Evolutionary conservation across 2,797 vertebrate genomes (phyloP).

Genomic region (Apodemus agrarius): DNA sequence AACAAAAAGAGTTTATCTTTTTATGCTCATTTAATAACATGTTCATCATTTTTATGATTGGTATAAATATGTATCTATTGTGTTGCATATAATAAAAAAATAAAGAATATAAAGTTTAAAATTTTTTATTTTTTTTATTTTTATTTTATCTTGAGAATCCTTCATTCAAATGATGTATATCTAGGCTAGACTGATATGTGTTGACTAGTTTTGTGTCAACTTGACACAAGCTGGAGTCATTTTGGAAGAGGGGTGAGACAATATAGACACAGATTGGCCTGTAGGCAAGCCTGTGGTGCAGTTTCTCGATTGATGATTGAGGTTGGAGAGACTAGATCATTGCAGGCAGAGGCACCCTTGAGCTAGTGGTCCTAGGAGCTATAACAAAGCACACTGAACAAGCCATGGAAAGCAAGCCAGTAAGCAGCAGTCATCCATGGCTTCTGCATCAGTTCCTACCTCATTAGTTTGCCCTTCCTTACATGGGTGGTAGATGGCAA

Average conservation of each 20-base stretch:
- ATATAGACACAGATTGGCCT: background rate
- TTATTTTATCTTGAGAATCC: background rate
- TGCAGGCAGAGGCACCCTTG: background rate
- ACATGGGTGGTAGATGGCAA: background rate
- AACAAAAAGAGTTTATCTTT: too few relatives aligned
- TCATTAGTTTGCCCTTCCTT: background rate
- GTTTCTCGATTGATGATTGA: background rate
- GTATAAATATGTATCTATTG: too few relatives aligned
- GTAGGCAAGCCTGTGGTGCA: too few relatives aligned
- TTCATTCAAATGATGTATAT: background rate
- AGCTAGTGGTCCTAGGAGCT: background rate
- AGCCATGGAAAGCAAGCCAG: background rate
- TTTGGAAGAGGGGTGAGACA: background rate
- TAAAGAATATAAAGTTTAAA: background rate
- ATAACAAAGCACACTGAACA: background rate
- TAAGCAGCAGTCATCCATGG: background rate
- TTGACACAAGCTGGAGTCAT: background rate
- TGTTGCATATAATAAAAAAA: too few relatives aligned
- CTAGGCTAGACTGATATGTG: background rate
- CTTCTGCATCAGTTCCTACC: background rate
- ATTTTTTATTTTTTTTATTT: background rate
- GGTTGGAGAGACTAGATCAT: background rate
- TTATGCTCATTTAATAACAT: too few relatives aligned
- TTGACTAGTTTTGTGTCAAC: background rate
- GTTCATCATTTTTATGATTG: too few relatives aligned